Base-by-base conservation (phyloP, 2,113 vertebrate species). In the Ailuropoda melanoleuca region DNA sequence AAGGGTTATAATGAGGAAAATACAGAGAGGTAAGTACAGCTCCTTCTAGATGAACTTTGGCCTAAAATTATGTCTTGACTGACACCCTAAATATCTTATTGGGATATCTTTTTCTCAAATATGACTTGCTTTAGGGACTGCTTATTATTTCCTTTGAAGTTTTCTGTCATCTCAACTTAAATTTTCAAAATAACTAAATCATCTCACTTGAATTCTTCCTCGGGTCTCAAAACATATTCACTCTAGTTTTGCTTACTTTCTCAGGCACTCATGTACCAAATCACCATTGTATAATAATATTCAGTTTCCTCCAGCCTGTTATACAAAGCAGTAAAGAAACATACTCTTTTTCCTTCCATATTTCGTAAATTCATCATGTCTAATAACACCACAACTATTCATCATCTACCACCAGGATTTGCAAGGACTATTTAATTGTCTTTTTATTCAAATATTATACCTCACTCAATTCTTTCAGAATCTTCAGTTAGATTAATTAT, bases 361-460 rank as follows among this genome's bases (percentile, higher is more conserved):
- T 53, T 93, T 93, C 26, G 87, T 10, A 74, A 82, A 66, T 66
- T 82, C 7, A 90, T 58, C 50, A 8, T 53, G 18, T 13, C 8
- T 58, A 82, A n/a, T 81, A 55, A 93, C 8, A 90, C 3, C 31
- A 81, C 1, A 58, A 13, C 1, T 82, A n/a, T 86, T 86, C 14
- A 81, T n/a, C 24, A 85, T n/a, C 39, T 43, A 86, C 75, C 21
- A 66, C 1, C 3, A 53, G 5, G 8, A 58, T 58, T 34, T 84
- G 19, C 31, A 93, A 86, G 53, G 5, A 48, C 48, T 74, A 43
- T 80, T 93, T 95, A 88, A 78, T 37, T 78, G 2, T 55, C 9
- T 75, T 68, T 81, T 74, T 53, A 88, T 70, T 95, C 50, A 60
- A 92, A 82, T 88, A 88, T 70, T 94, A 68, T 78, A 81, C 37